A percentile compares a stretch with the other conserved stretches of the same genome.
phyloP scores from a whole-genome alignment of 2,888 invertebrate species.

The Zaprionus bogoriensis region DNA sequence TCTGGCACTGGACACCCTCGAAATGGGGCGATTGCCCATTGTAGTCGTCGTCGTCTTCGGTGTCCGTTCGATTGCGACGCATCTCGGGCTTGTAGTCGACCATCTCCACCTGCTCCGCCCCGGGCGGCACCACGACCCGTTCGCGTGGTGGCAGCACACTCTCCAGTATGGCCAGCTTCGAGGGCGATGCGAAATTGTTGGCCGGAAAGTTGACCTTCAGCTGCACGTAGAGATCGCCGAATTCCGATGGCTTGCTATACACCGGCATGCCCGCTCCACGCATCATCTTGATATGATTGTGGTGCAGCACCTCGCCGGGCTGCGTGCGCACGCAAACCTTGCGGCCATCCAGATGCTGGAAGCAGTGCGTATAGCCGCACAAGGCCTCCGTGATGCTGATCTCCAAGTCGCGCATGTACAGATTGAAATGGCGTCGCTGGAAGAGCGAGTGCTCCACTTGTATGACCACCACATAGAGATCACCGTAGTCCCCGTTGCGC shows the following conservation, averaged over 20 bases:
- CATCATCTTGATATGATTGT: conserved; percentile 90
- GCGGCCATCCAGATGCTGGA: conserved; percentile 95
- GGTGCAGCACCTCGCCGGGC: conserved; percentile 90
- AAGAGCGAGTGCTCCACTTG: conserved; percentile 91
- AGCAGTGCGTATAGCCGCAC: conserved; percentile 92
- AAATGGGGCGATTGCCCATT: conserved; percentile 70
- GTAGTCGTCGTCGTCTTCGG: conserved; percentile 66
- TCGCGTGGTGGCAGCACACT: conserved; percentile 89
- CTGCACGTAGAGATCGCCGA: conserved; percentile 93
- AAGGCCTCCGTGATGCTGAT: conserved; percentile 94
- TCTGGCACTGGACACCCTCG: conserved; percentile 79
- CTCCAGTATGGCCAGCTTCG: conserved; percentile 88
- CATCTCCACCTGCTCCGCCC: conserved; percentile 93
- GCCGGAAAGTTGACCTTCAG: conserved; percentile 94
- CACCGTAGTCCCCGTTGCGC: conserved; percentile 93
- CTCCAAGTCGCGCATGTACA: conserved; percentile 87
- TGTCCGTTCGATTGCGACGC: conserved; percentile 13
- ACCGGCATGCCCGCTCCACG: conserved; percentile 95
- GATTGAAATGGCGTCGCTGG: conserved; percentile 89
- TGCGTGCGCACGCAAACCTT: conserved; percentile 90
- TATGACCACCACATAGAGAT: conserved; percentile 93
- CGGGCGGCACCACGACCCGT: conserved; percentile 87
- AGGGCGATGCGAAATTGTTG: conserved; percentile 89
- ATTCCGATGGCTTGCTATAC: conserved; percentile 91
- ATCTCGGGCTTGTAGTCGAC: conserved; percentile 87